phyloP scores from a whole-genome alignment of 2,797 vertebrate species.

The Manis javanica region DNA sequence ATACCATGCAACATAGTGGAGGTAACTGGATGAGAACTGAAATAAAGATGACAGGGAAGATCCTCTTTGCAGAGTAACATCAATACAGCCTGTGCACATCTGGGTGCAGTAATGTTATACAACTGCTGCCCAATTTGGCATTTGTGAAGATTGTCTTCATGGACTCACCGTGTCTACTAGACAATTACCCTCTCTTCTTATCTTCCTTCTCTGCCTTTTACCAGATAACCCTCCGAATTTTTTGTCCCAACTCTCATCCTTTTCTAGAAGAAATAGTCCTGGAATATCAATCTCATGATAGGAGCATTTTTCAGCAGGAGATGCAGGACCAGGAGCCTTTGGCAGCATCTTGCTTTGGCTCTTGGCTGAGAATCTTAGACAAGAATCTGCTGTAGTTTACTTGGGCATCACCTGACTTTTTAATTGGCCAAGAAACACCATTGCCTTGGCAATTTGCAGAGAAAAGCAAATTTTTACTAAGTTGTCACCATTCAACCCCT shows the following conservation, averaged over 20 bases:
- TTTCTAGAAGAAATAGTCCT: neutral
- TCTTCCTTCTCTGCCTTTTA: constrained; percentile 16
- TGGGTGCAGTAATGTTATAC: neutral
- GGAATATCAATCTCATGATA: neutral
- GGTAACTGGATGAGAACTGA: neutral
- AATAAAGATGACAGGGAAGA: neutral
- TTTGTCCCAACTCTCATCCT: neutral
- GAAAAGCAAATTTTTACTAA: constrained; percentile 54
- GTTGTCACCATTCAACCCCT: neutral
- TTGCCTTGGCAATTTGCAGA: constrained; percentile 3
- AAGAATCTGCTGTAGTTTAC: constrained; percentile 63
- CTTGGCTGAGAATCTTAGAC: neutral
- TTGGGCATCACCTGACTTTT: constrained; percentile 57
- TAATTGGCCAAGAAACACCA: constrained; percentile 33
- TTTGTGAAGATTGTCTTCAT: neutral
- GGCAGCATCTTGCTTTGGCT: neutral
- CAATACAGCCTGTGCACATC: neutral
- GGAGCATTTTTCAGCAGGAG: neutral
- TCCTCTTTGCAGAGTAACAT: neutral
- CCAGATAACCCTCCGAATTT: neutral
- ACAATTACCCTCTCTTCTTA: neutral
- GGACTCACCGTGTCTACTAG: neutral
- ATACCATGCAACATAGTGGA: neutral
- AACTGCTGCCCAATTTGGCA: neutral
- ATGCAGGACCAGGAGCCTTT: neutral